phyloP scores from a whole-genome alignment of 23 tunicate genomes.

The Ciona savignyi region DNA sequence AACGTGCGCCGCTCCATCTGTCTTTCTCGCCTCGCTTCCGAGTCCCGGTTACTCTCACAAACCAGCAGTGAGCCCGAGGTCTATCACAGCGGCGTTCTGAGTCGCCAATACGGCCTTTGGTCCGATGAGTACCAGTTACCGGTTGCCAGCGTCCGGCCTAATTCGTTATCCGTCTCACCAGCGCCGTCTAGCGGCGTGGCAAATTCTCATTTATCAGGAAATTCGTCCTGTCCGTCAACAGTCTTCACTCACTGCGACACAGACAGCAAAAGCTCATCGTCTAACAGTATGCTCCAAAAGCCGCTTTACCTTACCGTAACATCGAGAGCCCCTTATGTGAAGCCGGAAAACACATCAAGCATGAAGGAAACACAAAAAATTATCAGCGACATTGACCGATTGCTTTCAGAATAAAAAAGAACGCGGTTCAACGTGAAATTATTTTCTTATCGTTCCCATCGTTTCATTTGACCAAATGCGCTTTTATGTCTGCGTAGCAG shows the following conservation, averaged over 20 bases:
- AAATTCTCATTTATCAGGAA: conserved; percentile 10
- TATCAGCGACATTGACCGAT: conserved; percentile 13
- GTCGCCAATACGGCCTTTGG: neutral
- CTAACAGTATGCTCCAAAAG: neutral
- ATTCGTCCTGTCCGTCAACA: conserved; percentile 12
- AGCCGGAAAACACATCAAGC: neutral
- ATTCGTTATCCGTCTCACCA: conserved; percentile 21
- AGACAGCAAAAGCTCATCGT: neutral
- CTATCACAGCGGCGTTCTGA: neutral
- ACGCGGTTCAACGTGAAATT: neutral
- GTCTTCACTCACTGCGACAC: neutral
- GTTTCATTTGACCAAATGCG: too few relatives aligned
- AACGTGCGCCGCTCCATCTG: conserved; percentile 26
- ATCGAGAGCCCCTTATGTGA: neutral
- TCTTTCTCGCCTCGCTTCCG: conserved; percentile 12
- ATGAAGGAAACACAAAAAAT: conserved; percentile 26
- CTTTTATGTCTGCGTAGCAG: too few relatives aligned
- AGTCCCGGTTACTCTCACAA: conserved; percentile 10
- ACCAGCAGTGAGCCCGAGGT: neutral
- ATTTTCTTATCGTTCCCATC: neutral
- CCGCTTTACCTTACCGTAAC: neutral
- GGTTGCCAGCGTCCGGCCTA: neutral
- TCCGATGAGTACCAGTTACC: conserved; percentile 1
- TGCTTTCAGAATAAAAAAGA: conserved; percentile 1
- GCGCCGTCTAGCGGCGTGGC: conserved; percentile 39